Evolutionary conservation across 92 coral and sea anemone genomes (phyloP).

Genomic region (Siderastrea siderea): DNA sequence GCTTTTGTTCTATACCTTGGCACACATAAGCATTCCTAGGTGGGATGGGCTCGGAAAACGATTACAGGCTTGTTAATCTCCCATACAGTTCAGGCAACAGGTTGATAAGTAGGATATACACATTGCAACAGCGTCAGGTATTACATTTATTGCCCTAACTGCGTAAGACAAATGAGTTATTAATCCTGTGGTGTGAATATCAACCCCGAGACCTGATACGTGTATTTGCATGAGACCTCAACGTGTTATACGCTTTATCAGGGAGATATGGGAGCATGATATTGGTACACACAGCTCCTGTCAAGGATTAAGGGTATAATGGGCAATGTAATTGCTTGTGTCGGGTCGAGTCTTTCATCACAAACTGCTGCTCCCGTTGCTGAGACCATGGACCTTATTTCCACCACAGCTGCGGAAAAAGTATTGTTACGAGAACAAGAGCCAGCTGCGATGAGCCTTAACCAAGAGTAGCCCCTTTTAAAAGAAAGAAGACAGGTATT

Average conservation of each 20-base stretch:
- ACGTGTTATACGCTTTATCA: slow-evolving; percentile 59
- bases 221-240: slow-evolving; percentile 49
- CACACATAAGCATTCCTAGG: slow-evolving; percentile 39
- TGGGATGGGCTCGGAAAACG: slow-evolving; percentile 70
- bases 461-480: slow-evolving; percentile 86
- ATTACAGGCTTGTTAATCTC: neutral
- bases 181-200: slow-evolving; percentile 51
- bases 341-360: slow-evolving; percentile 82
- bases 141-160: slow-evolving; percentile 12
- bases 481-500: slow-evolving; percentile 88
- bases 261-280: slow-evolving; percentile 50
- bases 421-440: slow-evolving; percentile 87
- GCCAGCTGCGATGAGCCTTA: slow-evolving; percentile 87
- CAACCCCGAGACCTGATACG: slow-evolving; percentile 50
- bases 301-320: slow-evolving; percentile 74
- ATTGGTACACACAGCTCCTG: slow-evolving; percentile 71
- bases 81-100: slow-evolving; percentile 11
- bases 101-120: slow-evolving; percentile 11
- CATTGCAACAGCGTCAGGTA: slow-evolving; percentile 1
- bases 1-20: slow-evolving; percentile 26
- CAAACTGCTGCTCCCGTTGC: slow-evolving; percentile 87
- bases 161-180: slow-evolving; percentile 29
- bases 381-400: slow-evolving; percentile 77
- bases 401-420: slow-evolving; percentile 90
- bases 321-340: slow-evolving; percentile 83